Conservation (phyloP, 1,140 invertebrate species). For the Conus ventricosus region DNA sequence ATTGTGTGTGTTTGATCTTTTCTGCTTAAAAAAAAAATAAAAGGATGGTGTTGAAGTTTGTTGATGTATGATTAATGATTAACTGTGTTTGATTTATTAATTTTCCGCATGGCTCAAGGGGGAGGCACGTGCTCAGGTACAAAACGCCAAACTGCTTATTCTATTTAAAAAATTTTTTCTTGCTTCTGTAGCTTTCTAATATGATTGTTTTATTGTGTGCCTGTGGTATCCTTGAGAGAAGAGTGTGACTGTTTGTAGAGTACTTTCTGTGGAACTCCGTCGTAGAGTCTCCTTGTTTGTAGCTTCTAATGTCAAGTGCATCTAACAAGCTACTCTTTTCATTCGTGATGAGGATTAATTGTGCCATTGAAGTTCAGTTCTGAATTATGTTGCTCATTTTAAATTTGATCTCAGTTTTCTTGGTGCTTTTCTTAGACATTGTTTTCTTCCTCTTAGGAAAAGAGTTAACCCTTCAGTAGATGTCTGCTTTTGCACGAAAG, state of each 20-base stretch:
- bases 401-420: not conserved
- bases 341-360: no score
- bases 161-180: not conserved
- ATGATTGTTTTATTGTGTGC: not conserved
- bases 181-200: conserved; percentile 5
- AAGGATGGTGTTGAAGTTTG: not conserved
- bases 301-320: not conserved
- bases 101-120: conserved; percentile 28
- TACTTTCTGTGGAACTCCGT: not conserved
- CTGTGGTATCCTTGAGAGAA: not conserved
- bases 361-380: no score
- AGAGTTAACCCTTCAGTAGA: not conserved
- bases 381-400: not conserved
- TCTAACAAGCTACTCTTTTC: no score
- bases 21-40: no score
- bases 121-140: conserved; percentile 23
- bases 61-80: not conserved
- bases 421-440: not conserved
- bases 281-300: not conserved
- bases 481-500: no score
- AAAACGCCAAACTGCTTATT: not conserved
- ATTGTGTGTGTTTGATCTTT: no score
- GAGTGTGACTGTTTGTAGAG: not conserved
- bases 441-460: not conserved
- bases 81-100: conserved; percentile 20